Evolutionary conservation across 53 echinoderm and acorn worm species (phyloP).

Genomic region (Henricia sp.): DNA sequence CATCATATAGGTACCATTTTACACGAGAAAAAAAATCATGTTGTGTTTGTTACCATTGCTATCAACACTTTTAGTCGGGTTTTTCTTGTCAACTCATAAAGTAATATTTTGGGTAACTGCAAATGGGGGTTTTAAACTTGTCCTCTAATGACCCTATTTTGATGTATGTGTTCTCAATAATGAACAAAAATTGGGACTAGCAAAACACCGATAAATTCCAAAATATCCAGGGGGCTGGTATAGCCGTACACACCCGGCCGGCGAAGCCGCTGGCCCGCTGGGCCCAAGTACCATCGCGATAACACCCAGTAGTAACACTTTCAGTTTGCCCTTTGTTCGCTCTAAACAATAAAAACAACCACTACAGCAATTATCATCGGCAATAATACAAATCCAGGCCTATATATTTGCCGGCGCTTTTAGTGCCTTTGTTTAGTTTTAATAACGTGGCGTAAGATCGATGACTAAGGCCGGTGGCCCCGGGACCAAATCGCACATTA

Average conservation of each 20-base stretch:
- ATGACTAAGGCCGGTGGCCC: conserved; percentile 12
- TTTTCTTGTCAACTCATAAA: no score
- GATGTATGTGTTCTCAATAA: no score
- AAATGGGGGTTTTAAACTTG: no score
- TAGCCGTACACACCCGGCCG: background rate
- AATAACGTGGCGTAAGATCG: conserved; percentile 44
- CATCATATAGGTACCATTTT: no score
- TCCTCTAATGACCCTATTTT: no score
- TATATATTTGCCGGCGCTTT: background rate
- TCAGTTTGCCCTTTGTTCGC: conserved; percentile 1
- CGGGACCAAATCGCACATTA: no score
- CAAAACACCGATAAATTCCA: no score
- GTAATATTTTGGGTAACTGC: no score
- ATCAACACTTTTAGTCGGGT: no score
- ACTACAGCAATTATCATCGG: conserved; percentile 14
- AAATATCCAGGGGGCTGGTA: conserved; percentile 26
- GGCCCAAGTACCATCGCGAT: background rate
- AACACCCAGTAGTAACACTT: conserved; percentile 39
- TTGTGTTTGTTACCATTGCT: no score
- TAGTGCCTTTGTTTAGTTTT: conserved; percentile 28
- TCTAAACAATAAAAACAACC: conserved; percentile 54
- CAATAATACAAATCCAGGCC: conserved; percentile 9
- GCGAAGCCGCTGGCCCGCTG: background rate
- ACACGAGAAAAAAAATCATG: no score
- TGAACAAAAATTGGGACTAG: no score